Evolutionary conservation across 2,888 invertebrate genomes (phyloP), one percentile per base, ranked within the genome.

Genomic region (Eutolmus rufibarbis): DNA sequence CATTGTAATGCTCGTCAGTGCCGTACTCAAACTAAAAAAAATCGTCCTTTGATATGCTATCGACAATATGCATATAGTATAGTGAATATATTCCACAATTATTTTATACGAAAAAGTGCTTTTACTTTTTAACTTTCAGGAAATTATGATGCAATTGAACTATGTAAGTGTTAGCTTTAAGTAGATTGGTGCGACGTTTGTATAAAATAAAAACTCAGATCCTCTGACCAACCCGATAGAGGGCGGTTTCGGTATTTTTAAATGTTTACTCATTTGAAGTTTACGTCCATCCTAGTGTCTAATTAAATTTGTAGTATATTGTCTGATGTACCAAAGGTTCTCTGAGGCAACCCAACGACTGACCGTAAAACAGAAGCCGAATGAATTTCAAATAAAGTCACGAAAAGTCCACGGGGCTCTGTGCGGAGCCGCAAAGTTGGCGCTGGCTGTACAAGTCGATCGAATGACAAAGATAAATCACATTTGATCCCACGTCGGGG

Each of bases 381-480:
- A 79, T 28, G 51, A 79, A 23, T 46, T 14, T 23, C 51, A 79
- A 79, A 51, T 51, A 79, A 79, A 51, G 31, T 51, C 8, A 31
- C 23, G 9, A 51, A 31, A 79, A 51, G 51, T 79, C 56, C 31
- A 51, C 23, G 51, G 14, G 23, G 46, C 31, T 79, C 31, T 56
- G 79, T 51, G 31, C 16, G 28, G 31, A 51, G 28, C 51, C 28
- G 28, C 46, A 79, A 51, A 31, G 16, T 23, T 5, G n/a, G 51
- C 31, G 51, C 31, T 79, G 51, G 16, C 28, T 79, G 51, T 79
- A 56, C 28, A 79, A 23, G 46, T 79, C 31, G 79, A 79, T 79
- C 51, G 51, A 34, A 79, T 51, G 79, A 51, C 51, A 79, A 28
- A 79, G 31, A 46, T 46, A 79, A 79, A 79, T 79, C 79, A 31